These are phyloP conservation scores for Melanotaenia pygmaea DNA, from an alignment of 2,797 vertebrate genomes.

Conservation along the genomic window DNA sequence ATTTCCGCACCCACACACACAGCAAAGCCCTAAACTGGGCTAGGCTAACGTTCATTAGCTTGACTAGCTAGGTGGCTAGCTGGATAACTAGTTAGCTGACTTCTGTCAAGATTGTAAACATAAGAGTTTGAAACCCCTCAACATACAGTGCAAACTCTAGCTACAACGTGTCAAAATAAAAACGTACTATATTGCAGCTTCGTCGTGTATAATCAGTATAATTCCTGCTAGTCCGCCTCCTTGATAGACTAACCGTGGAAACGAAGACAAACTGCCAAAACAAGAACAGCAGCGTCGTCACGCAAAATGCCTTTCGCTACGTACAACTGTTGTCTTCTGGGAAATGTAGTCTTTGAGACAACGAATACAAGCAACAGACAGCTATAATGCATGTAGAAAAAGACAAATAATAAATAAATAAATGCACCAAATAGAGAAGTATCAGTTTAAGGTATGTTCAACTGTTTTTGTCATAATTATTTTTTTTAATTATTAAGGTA, in stretches of 20 bases:
- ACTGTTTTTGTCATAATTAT: too few species aligned
- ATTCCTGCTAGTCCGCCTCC: slow-evolving; percentile 33
- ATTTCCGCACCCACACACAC: slow-evolving; percentile 54
- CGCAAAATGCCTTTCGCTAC: slow-evolving; percentile 4
- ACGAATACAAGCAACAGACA: neutral
- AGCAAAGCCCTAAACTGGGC: slow-evolving; percentile 43
- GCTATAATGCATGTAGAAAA: neutral
- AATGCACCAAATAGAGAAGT: too few species aligned
- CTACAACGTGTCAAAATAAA: neutral
- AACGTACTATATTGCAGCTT: slow-evolving; percentile 49
- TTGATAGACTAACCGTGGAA: slow-evolving; percentile 65
- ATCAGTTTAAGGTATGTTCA: too few species aligned
- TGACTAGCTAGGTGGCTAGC: slow-evolving; percentile 56
- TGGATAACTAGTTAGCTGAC: slow-evolving; percentile 62
- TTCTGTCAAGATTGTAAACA: slow-evolving; percentile 28
- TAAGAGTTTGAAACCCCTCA: slow-evolving; percentile 12
- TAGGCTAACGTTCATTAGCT: slow-evolving; percentile 64
- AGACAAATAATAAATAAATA: too few species aligned
- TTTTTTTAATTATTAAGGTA: too few species aligned
- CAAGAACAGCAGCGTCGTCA: slow-evolving; percentile 70
- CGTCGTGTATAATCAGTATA: slow-evolving; percentile 19
- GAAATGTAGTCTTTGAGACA: slow-evolving; percentile 49
- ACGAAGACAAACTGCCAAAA: slow-evolving; percentile 84
- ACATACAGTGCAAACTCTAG: neutral
- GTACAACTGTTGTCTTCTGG: slow-evolving; percentile 29